These are phyloP conservation scores for Meriones unguiculatus DNA, from an alignment of 2,113 vertebrate species.

Conservation along the genomic window DNA sequence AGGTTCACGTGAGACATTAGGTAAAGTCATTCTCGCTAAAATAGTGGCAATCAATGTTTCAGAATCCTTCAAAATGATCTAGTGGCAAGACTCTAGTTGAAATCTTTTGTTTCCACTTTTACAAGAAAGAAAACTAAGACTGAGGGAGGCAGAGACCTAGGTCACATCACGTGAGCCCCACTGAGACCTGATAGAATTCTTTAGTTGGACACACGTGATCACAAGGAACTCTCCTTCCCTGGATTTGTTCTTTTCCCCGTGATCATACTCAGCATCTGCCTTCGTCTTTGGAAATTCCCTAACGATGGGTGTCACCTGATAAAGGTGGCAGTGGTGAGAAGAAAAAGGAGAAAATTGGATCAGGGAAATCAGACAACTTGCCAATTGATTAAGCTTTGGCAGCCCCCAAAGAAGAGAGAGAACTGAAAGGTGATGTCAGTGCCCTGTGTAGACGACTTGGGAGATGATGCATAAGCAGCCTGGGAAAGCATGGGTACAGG, in stretches of 20 bases:
- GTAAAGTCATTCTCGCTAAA: slow-evolving; percentile 26
- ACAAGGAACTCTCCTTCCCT: not conserved
- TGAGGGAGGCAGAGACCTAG: not conserved
- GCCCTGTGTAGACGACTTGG: not conserved
- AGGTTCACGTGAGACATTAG: not conserved
- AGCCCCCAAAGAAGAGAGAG: not conserved
- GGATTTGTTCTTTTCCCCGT: not conserved
- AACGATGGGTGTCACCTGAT: not conserved
- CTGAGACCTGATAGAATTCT: not conserved
- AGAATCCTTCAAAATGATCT: not conserved
- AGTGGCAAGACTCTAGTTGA: not conserved
- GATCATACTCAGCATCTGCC: not conserved
- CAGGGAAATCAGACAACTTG: not conserved
- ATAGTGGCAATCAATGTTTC: not conserved
- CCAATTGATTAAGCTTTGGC: not conserved
- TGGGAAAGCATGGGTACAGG: not conserved
- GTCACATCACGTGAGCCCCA: not conserved
- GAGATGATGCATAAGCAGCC: not conserved
- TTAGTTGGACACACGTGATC: not conserved
- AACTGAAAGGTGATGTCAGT: not conserved
- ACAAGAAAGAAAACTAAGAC: not conserved
- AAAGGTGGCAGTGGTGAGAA: not conserved
- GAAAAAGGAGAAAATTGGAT: not conserved
- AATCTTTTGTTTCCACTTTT: slow-evolving; percentile 5
- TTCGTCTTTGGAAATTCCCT: not conserved